Percentiles rank a stretch among this genome's conserved stretches.
phyloP scores from a whole-genome alignment of 2,888 invertebrate genomes.

The Lithophane semibrunnea region DNA sequence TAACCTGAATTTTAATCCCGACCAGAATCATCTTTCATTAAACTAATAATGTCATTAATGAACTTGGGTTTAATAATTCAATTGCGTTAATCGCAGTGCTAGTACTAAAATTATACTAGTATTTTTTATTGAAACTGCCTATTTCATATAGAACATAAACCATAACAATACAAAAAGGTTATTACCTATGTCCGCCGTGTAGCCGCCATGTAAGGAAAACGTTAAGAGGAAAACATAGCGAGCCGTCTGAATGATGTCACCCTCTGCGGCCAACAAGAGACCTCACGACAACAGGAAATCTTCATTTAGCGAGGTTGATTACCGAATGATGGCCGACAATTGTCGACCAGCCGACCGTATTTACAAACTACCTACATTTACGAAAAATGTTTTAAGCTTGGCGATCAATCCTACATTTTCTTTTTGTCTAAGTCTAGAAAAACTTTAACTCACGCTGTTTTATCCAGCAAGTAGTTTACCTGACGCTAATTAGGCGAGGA shows the following conservation, averaged over 20 bases:
- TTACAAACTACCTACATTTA: constrained; percentile 34
- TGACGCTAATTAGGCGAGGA: constrained; percentile 53
- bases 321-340: constrained; percentile 64
- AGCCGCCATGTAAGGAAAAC: constrained; percentile 65
- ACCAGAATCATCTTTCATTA: constrained; percentile 11
- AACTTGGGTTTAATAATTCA: background rate
- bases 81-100: background rate
- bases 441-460: constrained; percentile 39
- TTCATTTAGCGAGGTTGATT: constrained; percentile 73
- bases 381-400: constrained; percentile 37
- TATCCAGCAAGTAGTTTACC: constrained; percentile 32
- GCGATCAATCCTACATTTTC: constrained; percentile 28
- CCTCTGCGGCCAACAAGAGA: constrained; percentile 63
- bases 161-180: constrained; percentile 32
- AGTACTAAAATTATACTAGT: background rate
- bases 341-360: constrained; percentile 34
- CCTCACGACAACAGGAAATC: constrained; percentile 76
- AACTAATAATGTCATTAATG: background rate
- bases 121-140: background rate
- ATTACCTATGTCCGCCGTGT: constrained; percentile 30
- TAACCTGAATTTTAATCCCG: constrained; percentile 5
- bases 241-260: constrained; percentile 72
- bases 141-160: constrained; percentile 20
- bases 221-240: constrained; percentile 66
- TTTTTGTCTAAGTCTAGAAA: constrained; percentile 33